These are phyloP conservation scores for Oopsacas minuta DNA, from an alignment of 37 sponge, comb jelly and placozoan species.

Conservation along the genomic window DNA sequence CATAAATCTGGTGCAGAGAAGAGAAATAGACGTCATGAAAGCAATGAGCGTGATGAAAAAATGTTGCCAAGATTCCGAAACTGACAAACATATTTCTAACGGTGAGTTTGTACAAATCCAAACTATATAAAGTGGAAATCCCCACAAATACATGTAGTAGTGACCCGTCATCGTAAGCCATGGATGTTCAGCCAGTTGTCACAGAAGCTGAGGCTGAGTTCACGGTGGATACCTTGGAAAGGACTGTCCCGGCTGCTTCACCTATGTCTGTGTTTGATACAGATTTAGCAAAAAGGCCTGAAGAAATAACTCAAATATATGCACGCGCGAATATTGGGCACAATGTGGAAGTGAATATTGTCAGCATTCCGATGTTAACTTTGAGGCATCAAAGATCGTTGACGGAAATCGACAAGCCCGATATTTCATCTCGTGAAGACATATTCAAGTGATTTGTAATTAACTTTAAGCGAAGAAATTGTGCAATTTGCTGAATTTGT, in stretches of 20 bases:
- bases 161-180: slow-evolving; percentile 9
- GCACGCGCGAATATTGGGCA: slow-evolving; percentile 6
- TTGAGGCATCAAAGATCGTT: slow-evolving; percentile 17
- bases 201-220: slow-evolving; percentile 6
- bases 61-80: slow-evolving; percentile 17
- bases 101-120: not conserved
- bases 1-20: slow-evolving; percentile 16
- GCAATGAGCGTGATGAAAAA: slow-evolving; percentile 5
- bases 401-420: slow-evolving; percentile 15
- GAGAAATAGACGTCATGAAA: slow-evolving; percentile 14
- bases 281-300: slow-evolving; percentile 15
- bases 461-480: slow-evolving; percentile 13
- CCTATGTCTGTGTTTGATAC: not conserved
- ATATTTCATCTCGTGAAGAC: slow-evolving; percentile 14
- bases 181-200: not conserved
- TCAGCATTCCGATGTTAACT: slow-evolving; percentile 19
- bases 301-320: slow-evolving; percentile 12
- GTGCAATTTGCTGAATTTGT: slow-evolving; percentile 18
- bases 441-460: slow-evolving; percentile 18
- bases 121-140: not conserved
- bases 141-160: slow-evolving; percentile 8
- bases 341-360: slow-evolving; percentile 17
- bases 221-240: slow-evolving; percentile 17
- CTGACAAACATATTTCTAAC: slow-evolving; percentile 7
- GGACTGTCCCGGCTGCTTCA: slow-evolving; percentile 12